Percentiles rank a stretch among this genome's conserved stretches.
phyloP scores from a whole-genome alignment of 2,797 vertebrate species.

The Allenopithecus nigroviridis region DNA sequence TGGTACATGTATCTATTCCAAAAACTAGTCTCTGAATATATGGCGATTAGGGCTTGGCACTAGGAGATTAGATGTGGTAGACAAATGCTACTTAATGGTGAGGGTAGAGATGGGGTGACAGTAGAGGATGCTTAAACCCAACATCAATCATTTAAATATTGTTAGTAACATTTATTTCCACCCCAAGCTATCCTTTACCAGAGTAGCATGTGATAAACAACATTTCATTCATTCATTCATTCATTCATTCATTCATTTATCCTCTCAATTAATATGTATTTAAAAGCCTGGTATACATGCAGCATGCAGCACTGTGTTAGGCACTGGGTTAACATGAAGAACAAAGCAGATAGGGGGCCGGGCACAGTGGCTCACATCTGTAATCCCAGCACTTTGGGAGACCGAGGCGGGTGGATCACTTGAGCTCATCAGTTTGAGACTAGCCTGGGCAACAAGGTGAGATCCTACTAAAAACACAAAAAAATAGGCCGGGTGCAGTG shows the following conservation, averaged over 20 bases:
- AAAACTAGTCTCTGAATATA: conserved; percentile 48
- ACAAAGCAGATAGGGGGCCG: neutral
- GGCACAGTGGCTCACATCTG: neutral
- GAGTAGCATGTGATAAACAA: neutral
- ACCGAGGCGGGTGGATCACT: neutral
- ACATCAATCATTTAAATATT: neutral
- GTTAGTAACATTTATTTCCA: conserved; percentile 15
- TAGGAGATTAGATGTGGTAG: neutral
- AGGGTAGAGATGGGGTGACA: neutral
- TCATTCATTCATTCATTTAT: neutral
- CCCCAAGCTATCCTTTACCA: neutral
- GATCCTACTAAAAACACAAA: neutral
- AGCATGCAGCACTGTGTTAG: neutral
- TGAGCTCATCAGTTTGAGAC: neutral
- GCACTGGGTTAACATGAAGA: neutral
- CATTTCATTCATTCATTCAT: neutral
- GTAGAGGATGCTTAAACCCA: neutral
- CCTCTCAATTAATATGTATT: conserved; percentile 26
- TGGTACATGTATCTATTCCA: neutral
- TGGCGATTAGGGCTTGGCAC: neutral
- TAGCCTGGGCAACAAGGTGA: neutral
- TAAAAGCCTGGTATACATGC: neutral
- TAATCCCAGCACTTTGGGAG: neutral
- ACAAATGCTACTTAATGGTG: neutral
- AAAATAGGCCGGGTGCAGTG: neutral